These are phyloP conservation scores for Macropis europaea DNA, from an alignment of 2,888 invertebrate species.

Conservation along the genomic window DNA sequence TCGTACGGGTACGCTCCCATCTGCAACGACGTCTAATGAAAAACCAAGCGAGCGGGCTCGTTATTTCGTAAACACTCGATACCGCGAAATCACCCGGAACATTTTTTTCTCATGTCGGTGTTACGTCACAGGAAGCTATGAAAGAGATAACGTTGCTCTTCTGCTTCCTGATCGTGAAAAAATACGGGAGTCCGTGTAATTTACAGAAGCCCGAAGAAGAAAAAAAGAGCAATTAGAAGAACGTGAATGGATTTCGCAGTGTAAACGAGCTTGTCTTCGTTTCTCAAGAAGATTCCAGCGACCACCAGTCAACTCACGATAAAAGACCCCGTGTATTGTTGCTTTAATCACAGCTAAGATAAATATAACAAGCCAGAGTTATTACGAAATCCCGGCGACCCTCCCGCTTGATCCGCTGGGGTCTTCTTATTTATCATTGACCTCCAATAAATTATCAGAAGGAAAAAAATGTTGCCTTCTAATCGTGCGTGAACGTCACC, in stretches of 20 bases:
- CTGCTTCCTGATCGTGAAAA: too few species aligned
- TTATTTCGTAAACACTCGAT: too few species aligned
- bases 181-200: too few species aligned
- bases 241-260: background rate
- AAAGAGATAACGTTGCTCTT: too few species aligned
- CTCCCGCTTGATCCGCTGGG: constrained; percentile 51
- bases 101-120: too few species aligned
- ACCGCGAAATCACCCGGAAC: too few species aligned
- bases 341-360: constrained; percentile 22
- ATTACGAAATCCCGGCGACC: constrained; percentile 46
- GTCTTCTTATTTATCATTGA: constrained; percentile 61
- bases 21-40: too few species aligned
- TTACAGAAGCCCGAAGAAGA: too few species aligned
- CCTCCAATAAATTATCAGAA: constrained; percentile 45
- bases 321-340: constrained; percentile 13
- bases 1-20: too few species aligned
- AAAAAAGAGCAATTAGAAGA: too few species aligned
- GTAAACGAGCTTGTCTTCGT: background rate
- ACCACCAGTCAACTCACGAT: background rate
- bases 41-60: too few species aligned
- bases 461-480: constrained; percentile 12
- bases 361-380: constrained; percentile 7
- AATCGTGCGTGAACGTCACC: constrained; percentile 7
- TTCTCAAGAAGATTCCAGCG: background rate
- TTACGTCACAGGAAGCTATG: too few species aligned